Base-by-base conservation (phyloP, 2,888 invertebrate species). In the Cantharis lateralis region DNA sequence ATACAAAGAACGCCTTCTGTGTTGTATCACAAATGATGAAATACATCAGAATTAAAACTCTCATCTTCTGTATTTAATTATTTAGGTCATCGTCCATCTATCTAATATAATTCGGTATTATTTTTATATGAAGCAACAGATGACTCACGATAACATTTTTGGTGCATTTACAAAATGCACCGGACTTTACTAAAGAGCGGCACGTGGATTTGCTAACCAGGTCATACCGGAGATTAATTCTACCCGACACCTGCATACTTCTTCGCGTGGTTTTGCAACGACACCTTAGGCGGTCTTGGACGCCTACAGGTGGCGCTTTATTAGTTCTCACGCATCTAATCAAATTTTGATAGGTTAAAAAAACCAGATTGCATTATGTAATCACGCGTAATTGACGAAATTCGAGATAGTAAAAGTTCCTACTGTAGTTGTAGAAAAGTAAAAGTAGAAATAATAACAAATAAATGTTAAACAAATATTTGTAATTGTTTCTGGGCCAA, bases 1-100 rank as follows among this genome's bases (percentile, higher is more conserved):
- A 70, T 70, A 77, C 68, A 77, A 78, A 78, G 76, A 76, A 76
- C 78, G 78, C 78, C 78, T 78, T 72, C 76, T 78, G 76, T 76
- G 76, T 78, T 78, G 74, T 76, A 74, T 72, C 74, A 76, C 76
- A 74, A 73, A 74, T 78, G 78, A 78, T 71, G 78, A 78, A 78
- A 78, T 73, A 68, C 70, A 69, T 70, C 26, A 71, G 74, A 74
- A 72, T 70, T 68, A 70, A 72, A 71, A 73, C 64, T 68, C 74
- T 73, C 78, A 71, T 76, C 48, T 48, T 48, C 48, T 48, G 73
- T 76, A 66, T 75, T 71, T 76, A 71, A 76, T 66, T 70, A 76
- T 78, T 76, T 71, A 71, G 78, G 78, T 78, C 78, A 66, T 24
- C 48, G 73, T 63, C 71, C 71, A 61, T 75, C 71, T 64, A 26